Evolutionary conservation across 2,113 vertebrate species (phyloP), one percentile per base, ranked within the genome.

Genomic region (Microtus montanus): DNA sequence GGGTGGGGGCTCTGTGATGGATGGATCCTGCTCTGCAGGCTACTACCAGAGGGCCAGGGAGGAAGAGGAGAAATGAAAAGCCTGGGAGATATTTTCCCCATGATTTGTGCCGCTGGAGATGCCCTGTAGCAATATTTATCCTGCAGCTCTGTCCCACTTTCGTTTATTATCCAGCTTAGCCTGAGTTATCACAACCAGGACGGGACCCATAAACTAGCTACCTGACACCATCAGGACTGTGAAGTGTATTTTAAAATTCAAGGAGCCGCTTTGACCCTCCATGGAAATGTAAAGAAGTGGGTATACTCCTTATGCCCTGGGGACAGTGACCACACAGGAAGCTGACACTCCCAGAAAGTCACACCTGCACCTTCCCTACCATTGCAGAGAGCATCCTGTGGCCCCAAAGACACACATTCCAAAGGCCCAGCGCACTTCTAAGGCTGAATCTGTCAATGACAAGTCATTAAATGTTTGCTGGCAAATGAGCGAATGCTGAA

Each of bases 101-200:
- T 95, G 95, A 97, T 98, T 96, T 97, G 73, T 95, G 96, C 89
- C 2, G 33, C 84, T 80, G 0, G 85, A 96, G 95, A 97, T 97
- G 35, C 90, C 83, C 96, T 97, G 89, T 61, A 92, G 77, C 94
- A 89, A 90, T 96, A 95, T 70, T 95, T 96, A 95, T 91, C 96
- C 90, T 96, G 90, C n/a, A 33, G 92, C 38, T 92, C 95, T 95
- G 87, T 10, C 33, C 89, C 97, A 89, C 92, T 58, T 97, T 91
- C 96, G 89, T 90, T 97, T 94, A 97, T 97, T 95, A 96, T 84
- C 92, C 91, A 89, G 52, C 87, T 89, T 95, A 82, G 96, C 92
- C 92, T 96, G 90, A 98, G 96, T 71, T 97, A 97, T 96, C 96
- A 96, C 94, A 95, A 87, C 84, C 90, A 96, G 90, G 96, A 96